Percentiles rank a stretch among this genome's conserved stretches.
phyloP scores from a whole-genome alignment of 1,140 invertebrate genomes.

The Lepidurus packardi region DNA sequence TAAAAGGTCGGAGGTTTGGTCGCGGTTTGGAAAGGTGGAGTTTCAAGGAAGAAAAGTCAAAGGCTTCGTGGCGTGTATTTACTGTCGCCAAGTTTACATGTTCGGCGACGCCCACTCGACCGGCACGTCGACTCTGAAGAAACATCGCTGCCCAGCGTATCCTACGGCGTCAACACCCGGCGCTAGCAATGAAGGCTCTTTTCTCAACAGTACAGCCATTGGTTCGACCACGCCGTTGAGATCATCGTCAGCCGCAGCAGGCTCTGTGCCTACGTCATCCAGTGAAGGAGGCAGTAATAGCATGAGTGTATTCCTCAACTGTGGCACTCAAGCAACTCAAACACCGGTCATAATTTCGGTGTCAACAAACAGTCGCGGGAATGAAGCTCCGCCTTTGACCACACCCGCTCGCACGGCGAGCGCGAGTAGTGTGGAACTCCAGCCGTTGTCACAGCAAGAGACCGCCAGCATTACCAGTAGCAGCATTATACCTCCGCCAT shows the following conservation, averaged over 20 bases:
- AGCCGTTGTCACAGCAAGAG: not conserved
- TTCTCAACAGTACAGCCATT: not conserved
- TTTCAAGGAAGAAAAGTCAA: conserved; percentile 32
- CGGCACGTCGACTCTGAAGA: conserved; percentile 33
- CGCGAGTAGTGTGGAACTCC: not conserved
- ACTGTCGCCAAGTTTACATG: conserved; percentile 33
- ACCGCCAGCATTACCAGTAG: not conserved
- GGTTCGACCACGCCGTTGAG: conserved; percentile 17
- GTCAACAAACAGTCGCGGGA: not conserved
- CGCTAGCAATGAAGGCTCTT: conserved; percentile 19
- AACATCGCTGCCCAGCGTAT: conserved; percentile 30
- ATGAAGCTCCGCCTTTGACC: not conserved
- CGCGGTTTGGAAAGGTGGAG: conserved; percentile 32
- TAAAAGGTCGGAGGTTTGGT: conserved; percentile 31
- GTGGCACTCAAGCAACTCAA: not conserved
- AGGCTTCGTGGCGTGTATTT: conserved; percentile 34
- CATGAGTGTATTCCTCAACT: not conserved
- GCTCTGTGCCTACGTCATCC: not conserved
- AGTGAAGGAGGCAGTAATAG: not conserved
- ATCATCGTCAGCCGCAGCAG: not conserved
- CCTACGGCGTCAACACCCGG: conserved; percentile 3
- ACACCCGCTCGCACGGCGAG: not conserved
- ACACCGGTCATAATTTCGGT: not conserved
- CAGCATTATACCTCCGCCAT: not conserved
- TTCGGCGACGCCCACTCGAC: conserved; percentile 34